Evolutionary conservation across 2,888 invertebrate genomes (phyloP).

Genomic region (Leptopterna dolabrata): DNA sequence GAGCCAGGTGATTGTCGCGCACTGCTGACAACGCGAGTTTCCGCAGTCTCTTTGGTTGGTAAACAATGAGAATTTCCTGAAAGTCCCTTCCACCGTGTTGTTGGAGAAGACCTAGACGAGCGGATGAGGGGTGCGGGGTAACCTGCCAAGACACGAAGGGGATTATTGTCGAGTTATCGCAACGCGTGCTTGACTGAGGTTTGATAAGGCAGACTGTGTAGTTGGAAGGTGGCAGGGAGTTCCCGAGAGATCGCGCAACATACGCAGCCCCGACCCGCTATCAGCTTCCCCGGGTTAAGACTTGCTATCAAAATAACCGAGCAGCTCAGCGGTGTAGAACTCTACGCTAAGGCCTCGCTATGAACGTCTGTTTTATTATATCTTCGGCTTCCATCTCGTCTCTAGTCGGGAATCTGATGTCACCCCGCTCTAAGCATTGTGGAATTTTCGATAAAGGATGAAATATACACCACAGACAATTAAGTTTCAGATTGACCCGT

Average conservation of each 20-base stretch:
- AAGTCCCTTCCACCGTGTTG: not conserved
- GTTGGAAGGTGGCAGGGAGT: not conserved
- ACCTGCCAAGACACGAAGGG: not conserved
- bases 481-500: no score
- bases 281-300: not conserved
- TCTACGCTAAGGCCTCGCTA: not conserved
- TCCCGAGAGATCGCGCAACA: not conserved
- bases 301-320: not conserved
- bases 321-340: not conserved
- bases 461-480: no score
- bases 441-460: no score
- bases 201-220: not conserved
- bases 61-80: not conserved
- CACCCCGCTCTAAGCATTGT: no score
- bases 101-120: not conserved
- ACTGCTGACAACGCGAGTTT: slow-evolving; percentile 3
- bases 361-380: not conserved
- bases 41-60: not conserved
- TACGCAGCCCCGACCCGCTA: not conserved
- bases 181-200: not conserved
- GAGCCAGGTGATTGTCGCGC: not conserved
- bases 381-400: not conserved
- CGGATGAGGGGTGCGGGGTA: not conserved
- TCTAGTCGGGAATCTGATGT: no score
- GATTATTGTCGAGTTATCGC: slow-evolving; percentile 7